Evolutionary conservation across 2,113 vertebrate species (phyloP), one percentile per base, ranked within the genome.

Genomic region (Sclerurus mexicanus): DNA sequence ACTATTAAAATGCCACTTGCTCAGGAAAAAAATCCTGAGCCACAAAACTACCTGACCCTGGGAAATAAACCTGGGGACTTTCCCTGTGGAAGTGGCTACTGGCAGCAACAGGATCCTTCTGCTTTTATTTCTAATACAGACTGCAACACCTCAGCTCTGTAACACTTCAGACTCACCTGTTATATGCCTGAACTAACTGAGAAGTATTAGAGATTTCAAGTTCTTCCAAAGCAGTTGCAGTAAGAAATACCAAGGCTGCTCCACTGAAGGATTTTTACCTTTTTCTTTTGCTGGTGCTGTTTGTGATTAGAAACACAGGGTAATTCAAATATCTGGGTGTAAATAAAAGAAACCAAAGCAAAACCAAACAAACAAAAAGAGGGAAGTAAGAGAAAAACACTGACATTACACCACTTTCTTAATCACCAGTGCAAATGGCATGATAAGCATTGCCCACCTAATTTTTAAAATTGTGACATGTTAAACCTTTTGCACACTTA

Each of bases 391-490:
- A 64, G 14, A 30, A 85, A 58, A 33, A 31, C 15, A 66, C 9
- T 33, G 28, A 39, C 35, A 44, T 30, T 49, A 71, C 11, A 39
- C 4, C 11, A 30, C 18, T 52, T 58, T 33, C 39, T 37, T 52
- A 17, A 33, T 18, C 47, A 39, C 31, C 14, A 18, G 21, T 25
- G n/a, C 22, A 39, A 58, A 24, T 2, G 9, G 12, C 16, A 77
- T 7, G 3, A 55, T 37, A 17, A 81, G 19, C 31, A 56, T 14
- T 33, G 63, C 2, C 12, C 3, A 1, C 2, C 8, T 3, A 1
- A 24, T 46, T 71, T 56, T 58, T 33, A 7, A 22, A 80, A 55
- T 2, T 73, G 28, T 14, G 44, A 44, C 53, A 63, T 5, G 6
- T 55, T 76, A 14, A 21, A 30, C 20, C 6, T 50, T 66, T 10